Percentiles rank a stretch among this genome's conserved stretches.
phyloP scores from a whole-genome alignment of 2,113 vertebrate genomes.

The Hiodon tergisus region DNA sequence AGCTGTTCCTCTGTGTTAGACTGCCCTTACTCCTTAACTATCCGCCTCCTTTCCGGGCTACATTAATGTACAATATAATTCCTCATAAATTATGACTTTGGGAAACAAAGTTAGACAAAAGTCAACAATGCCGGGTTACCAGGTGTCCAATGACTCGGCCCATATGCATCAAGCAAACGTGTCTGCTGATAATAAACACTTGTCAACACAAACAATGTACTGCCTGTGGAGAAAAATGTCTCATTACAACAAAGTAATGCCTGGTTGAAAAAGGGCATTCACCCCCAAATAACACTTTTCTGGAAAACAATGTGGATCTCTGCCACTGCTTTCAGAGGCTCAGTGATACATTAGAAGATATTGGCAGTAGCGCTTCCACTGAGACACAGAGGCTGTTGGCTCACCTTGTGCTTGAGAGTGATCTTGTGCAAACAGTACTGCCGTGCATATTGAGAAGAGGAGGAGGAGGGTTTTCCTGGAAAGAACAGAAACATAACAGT shows the following conservation, averaged over 20 bases:
- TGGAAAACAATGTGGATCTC: background rate
- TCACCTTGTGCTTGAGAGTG: constrained; percentile 64
- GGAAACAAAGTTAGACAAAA: background rate
- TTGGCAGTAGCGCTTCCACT: background rate
- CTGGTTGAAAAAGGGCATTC: constrained; percentile 66
- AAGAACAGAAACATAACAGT: constrained; percentile 29
- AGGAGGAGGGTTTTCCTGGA: constrained; percentile 80
- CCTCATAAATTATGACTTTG: constrained; percentile 1
- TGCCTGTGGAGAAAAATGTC: constrained; percentile 54
- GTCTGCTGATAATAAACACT: constrained; percentile 61
- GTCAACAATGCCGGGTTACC: background rate
- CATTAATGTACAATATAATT: background rate
- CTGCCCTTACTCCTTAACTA: background rate
- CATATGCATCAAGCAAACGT: constrained; percentile 48
- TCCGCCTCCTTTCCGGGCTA: constrained; percentile 1
- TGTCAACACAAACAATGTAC: constrained; percentile 61
- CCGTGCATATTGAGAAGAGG: constrained; percentile 79
- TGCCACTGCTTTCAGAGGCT: background rate
- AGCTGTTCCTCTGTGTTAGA: constrained; percentile 15
- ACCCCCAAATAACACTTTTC: constrained; percentile 41
- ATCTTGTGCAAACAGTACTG: constrained; percentile 67
- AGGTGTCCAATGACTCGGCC: background rate
- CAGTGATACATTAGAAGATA: background rate
- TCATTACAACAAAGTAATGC: constrained; percentile 63
- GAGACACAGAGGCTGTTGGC: background rate